Evolutionary conservation across 2,113 vertebrate genomes (phyloP).

Genomic region (Bubo blakistoni): DNA sequence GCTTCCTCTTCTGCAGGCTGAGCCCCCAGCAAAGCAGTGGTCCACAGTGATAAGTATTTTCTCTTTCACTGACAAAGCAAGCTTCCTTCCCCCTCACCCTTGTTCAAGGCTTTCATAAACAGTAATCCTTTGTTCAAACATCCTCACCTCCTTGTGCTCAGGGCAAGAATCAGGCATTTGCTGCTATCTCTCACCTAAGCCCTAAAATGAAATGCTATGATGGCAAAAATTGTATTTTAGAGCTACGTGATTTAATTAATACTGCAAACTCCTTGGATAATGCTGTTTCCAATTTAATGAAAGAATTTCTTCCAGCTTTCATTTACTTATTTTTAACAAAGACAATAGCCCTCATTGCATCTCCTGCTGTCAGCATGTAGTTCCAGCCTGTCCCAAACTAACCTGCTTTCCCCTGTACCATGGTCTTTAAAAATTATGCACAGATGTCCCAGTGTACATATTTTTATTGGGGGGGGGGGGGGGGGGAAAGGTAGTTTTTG

Average conservation of each 20-base stretch:
- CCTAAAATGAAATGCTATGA: neutral
- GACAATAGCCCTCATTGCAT: neutral
- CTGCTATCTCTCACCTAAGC: neutral
- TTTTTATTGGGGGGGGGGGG: no score
- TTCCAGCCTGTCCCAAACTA: slow-evolving; percentile 31
- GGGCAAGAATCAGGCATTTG: neutral
- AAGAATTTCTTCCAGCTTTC: neutral
- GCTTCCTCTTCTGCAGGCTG: neutral
- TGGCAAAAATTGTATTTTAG: neutral
- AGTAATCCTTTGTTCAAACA: neutral
- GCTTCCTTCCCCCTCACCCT: neutral
- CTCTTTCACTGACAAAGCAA: neutral
- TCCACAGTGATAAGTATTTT: neutral
- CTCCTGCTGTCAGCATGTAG: neutral
- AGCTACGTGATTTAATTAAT: neutral
- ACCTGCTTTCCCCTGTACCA: neutral
- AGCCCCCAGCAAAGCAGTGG: neutral
- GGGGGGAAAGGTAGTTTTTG: no score
- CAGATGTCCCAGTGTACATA: neutral
- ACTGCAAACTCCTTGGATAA: neutral
- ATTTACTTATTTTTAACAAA: slow-evolving; percentile 23
- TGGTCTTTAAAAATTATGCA: neutral
- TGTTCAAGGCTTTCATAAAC: neutral
- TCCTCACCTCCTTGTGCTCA: neutral
- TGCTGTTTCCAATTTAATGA: neutral